These are phyloP conservation scores for Cebus imitator DNA, from an alignment of 2,113 vertebrate species.

Conservation along the genomic window DNA sequence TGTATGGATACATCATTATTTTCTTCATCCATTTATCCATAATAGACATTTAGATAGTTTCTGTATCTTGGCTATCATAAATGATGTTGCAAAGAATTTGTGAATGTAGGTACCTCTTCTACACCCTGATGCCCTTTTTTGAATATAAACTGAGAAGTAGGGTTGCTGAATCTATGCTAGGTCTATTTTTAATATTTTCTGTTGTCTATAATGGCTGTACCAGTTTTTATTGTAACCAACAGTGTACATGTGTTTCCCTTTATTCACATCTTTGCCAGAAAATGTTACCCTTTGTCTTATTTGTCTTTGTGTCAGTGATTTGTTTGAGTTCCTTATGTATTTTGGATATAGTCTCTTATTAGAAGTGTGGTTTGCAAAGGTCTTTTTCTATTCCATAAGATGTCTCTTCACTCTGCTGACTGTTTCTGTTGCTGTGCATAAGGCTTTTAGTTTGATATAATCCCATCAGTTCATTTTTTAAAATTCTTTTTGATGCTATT, in stretches of 20 bases:
- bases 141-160: background rate
- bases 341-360: background rate
- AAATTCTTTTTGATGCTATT: background rate
- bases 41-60: background rate
- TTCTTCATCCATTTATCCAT: background rate
- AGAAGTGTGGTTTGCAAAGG: background rate
- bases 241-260: background rate
- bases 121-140: background rate
- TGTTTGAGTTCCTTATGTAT: background rate
- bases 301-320: background rate
- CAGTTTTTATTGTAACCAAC: background rate
- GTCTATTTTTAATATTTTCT: background rate
- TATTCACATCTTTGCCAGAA: background rate
- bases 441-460: background rate
- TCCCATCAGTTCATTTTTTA: background rate
- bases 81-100: background rate
- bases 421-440: background rate
- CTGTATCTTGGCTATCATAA: background rate
- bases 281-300: background rate
- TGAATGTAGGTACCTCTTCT: background rate
- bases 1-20: background rate
- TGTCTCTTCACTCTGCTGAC: background rate
- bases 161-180: background rate
- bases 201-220: background rate
- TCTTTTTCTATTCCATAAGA: background rate